Evolutionary conservation across 2,113 vertebrate genomes (phyloP).

Genomic region (Tylochromis polylepis): DNA sequence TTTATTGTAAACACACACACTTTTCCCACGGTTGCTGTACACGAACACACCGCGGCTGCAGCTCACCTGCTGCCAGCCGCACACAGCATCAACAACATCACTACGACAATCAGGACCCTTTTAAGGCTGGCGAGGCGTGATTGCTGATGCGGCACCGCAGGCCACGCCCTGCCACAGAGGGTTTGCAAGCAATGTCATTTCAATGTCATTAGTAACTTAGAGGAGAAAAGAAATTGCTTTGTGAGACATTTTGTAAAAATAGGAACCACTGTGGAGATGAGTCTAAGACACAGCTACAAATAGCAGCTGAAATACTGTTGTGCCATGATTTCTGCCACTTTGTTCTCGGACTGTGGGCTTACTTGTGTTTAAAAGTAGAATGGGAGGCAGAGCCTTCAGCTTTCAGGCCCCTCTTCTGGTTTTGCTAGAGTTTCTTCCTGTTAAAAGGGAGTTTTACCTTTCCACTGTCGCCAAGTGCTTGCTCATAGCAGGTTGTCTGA

Average conservation of each 20-base stretch:
- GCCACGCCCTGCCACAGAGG: too few species aligned
- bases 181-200: neutral
- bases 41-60: too few species aligned
- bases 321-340: neutral
- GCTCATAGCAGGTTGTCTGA: neutral
- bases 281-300: neutral
- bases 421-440: neutral
- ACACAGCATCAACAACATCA: too few species aligned
- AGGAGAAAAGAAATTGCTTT: neutral
- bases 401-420: neutral
- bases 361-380: neutral
- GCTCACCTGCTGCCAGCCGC: too few species aligned
- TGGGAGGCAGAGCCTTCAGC: neutral
- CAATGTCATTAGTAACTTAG: neutral
- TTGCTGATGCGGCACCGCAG: too few species aligned
- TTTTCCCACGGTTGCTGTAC: too few species aligned
- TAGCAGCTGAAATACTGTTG: neutral
- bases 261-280: neutral
- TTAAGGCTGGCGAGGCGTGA: too few species aligned
- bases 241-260: neutral
- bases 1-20: too few species aligned
- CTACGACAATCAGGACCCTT: too few species aligned
- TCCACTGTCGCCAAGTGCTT: accelerated
- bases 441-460: neutral
- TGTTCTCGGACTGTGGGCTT: neutral